Evolutionary conservation across 2,888 invertebrate genomes (phyloP).

Genomic region (Melipona beecheii): DNA sequence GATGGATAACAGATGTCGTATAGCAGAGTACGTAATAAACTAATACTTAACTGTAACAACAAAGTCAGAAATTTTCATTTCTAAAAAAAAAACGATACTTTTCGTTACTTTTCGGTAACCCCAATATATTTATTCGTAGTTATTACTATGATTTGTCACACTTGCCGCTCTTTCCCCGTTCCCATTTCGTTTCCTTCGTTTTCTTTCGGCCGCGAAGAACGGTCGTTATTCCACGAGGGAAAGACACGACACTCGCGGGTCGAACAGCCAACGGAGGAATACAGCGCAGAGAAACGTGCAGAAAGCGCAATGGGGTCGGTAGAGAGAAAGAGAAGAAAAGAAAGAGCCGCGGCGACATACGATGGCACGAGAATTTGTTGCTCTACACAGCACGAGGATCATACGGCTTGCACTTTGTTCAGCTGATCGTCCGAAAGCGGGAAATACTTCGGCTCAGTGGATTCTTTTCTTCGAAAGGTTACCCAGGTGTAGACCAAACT

Average conservation of each 20-base stretch:
- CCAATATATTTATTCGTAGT: not conserved
- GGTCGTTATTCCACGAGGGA: not conserved
- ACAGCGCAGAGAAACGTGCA: not conserved
- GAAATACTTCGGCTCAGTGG: conserved; percentile 76
- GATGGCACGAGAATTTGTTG: not conserved
- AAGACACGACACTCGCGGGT: too few species aligned
- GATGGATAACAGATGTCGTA: too few species aligned
- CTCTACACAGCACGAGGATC: conserved; percentile 46
- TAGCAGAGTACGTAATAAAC: too few species aligned
- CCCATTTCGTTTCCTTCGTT: not conserved
- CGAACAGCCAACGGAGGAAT: not conserved
- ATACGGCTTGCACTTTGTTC: conserved; percentile 84
- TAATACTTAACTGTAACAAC: too few species aligned
- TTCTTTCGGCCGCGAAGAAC: not conserved
- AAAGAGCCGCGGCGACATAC: not conserved
- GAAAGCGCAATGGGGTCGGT: too few species aligned
- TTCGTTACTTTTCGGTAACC: too few species aligned
- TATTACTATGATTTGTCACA: not conserved
- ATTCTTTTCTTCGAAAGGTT: conserved; percentile 89
- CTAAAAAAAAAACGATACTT: too few species aligned
- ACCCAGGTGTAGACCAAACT: conserved; percentile 95
- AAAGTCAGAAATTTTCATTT: too few species aligned
- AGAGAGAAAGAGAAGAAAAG: not conserved
- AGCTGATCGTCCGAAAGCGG: conserved; percentile 71
- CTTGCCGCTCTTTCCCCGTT: not conserved